Percentiles rank a stretch among this genome's conserved stretches.
phyloP scores from a whole-genome alignment of 1,140 invertebrate species.

The Drosophila navojoa region DNA sequence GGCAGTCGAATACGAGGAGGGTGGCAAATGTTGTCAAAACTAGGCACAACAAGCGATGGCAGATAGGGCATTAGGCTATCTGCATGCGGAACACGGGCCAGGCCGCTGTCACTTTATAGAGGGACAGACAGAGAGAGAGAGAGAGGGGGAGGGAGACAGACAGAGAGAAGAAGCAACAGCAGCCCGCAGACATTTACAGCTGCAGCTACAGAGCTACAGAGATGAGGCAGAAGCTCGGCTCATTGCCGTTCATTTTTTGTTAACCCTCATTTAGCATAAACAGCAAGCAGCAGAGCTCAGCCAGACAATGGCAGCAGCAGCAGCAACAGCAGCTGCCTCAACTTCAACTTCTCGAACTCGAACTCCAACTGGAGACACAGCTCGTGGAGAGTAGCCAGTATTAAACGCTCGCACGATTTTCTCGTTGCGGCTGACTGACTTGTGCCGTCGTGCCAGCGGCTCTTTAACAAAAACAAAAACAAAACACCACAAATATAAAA shows the following conservation, averaged over 20 bases:
- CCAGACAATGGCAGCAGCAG: slow-evolving; percentile 39
- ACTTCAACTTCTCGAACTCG: slow-evolving; percentile 36
- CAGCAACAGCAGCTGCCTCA: slow-evolving; percentile 30
- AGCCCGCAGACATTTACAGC: neutral
- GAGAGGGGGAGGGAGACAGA: slow-evolving; percentile 5
- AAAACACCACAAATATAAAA: slow-evolving; percentile 23
- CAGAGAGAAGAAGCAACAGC: neutral
- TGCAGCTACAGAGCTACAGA: slow-evolving; percentile 17
- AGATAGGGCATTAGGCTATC: slow-evolving; percentile 46
- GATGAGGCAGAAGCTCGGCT: slow-evolving; percentile 37
- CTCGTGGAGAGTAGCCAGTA: slow-evolving; percentile 38
- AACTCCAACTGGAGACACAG: neutral
- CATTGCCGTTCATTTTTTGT: slow-evolving; percentile 50
- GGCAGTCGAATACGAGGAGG: slow-evolving; percentile 37
- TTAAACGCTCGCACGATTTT: slow-evolving; percentile 81
- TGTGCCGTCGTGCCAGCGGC: slow-evolving; percentile 76
- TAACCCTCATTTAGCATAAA: slow-evolving; percentile 79
- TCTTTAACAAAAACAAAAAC: neutral
- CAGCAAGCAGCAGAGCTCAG: slow-evolving; percentile 36
- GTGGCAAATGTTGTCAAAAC: slow-evolving; percentile 71
- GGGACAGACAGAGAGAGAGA: neutral
- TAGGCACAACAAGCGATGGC: slow-evolving; percentile 58
- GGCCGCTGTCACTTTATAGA: neutral
- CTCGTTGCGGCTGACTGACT: slow-evolving; percentile 80
- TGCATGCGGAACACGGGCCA: neutral